A percentile compares a stretch with the other conserved stretches of the same genome.
Evolutionary conservation across 2,888 invertebrate genomes (phyloP).

Genomic region (Mesoligia furuncula): DNA sequence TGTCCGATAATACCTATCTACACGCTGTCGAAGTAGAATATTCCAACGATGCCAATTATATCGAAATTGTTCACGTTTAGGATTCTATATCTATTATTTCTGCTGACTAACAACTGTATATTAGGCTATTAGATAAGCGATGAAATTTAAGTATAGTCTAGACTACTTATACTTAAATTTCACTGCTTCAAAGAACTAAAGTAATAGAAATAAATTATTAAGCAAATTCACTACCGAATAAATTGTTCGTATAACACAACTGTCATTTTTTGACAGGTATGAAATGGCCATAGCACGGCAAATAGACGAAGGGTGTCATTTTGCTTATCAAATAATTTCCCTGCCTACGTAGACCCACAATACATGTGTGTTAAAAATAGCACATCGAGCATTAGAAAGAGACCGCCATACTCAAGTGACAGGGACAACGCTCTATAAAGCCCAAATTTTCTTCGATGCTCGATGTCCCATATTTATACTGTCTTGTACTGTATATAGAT

Average conservation of each 20-base stretch:
- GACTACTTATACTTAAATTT: background rate
- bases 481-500: background rate
- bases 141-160: no score
- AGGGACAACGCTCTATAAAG: background rate
- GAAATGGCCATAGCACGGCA: background rate
- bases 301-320: background rate
- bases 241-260: background rate
- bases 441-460: no score
- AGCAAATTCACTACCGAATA: background rate
- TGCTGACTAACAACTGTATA: background rate
- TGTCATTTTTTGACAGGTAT: background rate
- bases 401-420: background rate
- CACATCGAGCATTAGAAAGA: background rate
- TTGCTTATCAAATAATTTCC: background rate
- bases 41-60: constrained; percentile 20
- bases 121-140: background rate
- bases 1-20: background rate
- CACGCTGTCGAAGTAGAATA: constrained; percentile 2
- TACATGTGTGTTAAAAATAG: background rate
- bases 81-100: constrained; percentile 7
- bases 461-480: background rate
- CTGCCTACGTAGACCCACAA: no score
- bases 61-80: constrained; percentile 14
- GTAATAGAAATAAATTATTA: background rate
- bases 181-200: background rate